A percentile compares a stretch with the other conserved stretches of the same genome.
These are phyloP conservation scores for Xanthia togata DNA, from an alignment of 2,888 invertebrate genomes.

Conservation along the genomic window DNA sequence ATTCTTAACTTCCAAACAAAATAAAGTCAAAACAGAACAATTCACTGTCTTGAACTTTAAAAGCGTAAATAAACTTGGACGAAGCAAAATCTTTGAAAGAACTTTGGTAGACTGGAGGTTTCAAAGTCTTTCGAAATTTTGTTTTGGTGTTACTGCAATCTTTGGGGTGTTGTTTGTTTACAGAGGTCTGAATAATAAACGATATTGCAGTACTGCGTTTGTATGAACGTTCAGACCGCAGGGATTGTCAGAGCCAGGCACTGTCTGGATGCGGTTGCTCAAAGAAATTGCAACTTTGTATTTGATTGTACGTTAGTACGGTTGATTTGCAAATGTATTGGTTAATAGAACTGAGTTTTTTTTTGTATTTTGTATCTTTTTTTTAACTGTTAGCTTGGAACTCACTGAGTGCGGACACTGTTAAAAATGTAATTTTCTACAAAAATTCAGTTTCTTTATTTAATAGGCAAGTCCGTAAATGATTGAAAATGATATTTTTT, in stretches of 20 bases:
- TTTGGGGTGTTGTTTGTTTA: slow-evolving; percentile 61
- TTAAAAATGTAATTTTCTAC: not conserved
- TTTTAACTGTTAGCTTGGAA: not conserved
- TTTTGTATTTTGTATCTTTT: not conserved
- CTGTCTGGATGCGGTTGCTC: slow-evolving; percentile 44
- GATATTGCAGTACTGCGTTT: slow-evolving; percentile 62
- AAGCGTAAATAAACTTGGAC: slow-evolving; percentile 51
- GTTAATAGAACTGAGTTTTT: not conserved
- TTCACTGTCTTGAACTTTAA: slow-evolving; percentile 47
- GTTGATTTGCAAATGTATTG: slow-evolving; percentile 17
- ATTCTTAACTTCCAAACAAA: slow-evolving; percentile 50
- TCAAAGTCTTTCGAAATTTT: slow-evolving; percentile 44
- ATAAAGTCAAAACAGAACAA: slow-evolving; percentile 48
- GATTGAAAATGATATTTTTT: too few relatives aligned
- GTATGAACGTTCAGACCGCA: slow-evolving; percentile 45
- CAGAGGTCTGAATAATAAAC: slow-evolving; percentile 62
- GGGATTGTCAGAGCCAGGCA: slow-evolving; percentile 43
- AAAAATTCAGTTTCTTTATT: too few relatives aligned
- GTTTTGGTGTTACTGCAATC: slow-evolving; percentile 49
- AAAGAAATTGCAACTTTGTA: slow-evolving; percentile 47
- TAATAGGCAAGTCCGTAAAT: too few relatives aligned
- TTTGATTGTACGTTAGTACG: slow-evolving; percentile 30
- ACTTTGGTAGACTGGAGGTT: slow-evolving; percentile 42
- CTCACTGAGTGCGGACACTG: not conserved
- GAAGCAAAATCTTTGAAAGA: slow-evolving; percentile 51